Conservation (phyloP, 2,888 invertebrate genomes). For the Beris chalybata region DNA sequence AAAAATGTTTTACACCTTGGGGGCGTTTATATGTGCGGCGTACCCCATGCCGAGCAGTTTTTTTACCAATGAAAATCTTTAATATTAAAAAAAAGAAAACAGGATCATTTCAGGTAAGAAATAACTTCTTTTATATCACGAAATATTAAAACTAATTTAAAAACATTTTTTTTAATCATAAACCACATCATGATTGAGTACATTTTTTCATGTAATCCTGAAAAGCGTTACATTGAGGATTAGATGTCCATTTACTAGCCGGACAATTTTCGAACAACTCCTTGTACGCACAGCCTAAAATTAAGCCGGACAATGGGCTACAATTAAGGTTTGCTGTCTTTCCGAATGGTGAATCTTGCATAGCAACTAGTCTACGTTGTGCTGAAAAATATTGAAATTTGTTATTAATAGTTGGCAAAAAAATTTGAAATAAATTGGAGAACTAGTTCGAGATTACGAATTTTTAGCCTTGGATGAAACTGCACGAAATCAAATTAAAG, state of each 20-base stretch:
- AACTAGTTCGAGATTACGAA: too few species aligned
- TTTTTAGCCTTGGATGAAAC: too few species aligned
- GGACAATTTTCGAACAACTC: slow-evolving; percentile 55
- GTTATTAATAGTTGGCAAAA: too few species aligned
- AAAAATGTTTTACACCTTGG: slow-evolving; percentile 27
- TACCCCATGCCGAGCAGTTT: too few species aligned
- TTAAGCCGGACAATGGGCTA: slow-evolving; percentile 51
- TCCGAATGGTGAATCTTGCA: slow-evolving; percentile 34
- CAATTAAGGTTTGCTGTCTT: slow-evolving; percentile 43
- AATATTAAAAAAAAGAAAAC: too few species aligned
- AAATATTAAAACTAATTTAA: too few species aligned
- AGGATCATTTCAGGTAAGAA: too few species aligned
- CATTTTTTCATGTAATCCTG: slow-evolving; percentile 51
- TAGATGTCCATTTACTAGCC: slow-evolving; percentile 49
- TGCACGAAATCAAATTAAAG: too few species aligned
- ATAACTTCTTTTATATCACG: too few species aligned
- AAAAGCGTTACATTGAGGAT: slow-evolving; percentile 47
- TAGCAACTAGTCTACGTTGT: slow-evolving; percentile 36
- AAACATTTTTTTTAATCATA: too few species aligned
- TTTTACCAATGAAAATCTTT: too few species aligned
- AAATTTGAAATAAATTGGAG: too few species aligned
- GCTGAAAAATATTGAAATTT: slow-evolving; percentile 31
- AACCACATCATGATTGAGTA: not conserved
- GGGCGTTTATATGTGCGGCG: not conserved
- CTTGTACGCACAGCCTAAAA: slow-evolving; percentile 53